Evolutionary conservation across 2,888 invertebrate genomes (phyloP).

Genomic region (Clistopyga incitator): DNA sequence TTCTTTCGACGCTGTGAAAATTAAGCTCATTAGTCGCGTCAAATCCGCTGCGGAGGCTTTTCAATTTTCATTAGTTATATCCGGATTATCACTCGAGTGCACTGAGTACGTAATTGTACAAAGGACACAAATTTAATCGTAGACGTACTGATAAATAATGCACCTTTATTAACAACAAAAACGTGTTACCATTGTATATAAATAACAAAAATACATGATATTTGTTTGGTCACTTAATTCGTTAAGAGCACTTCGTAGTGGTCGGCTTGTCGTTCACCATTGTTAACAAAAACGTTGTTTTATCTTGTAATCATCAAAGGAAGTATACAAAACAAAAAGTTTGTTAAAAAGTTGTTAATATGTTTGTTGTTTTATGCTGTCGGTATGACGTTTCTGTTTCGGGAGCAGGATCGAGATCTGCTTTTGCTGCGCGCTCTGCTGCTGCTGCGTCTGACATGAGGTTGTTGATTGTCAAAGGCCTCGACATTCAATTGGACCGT

Average conservation of each 20-base stretch:
- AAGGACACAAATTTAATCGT: not conserved
- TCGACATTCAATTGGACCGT: conserved; percentile 32
- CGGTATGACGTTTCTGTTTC: conserved; percentile 43
- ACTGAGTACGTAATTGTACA: not conserved
- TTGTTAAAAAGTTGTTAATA: not conserved
- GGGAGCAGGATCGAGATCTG: conserved; percentile 55
- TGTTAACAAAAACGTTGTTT: not conserved
- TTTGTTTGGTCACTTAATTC: too few relatives aligned
- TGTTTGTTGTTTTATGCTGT: conserved; percentile 38
- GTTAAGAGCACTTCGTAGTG: too few relatives aligned
- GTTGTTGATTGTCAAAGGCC: conserved; percentile 21
- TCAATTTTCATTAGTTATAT: not conserved
- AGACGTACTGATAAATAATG: not conserved
- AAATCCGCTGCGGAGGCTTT: not conserved
- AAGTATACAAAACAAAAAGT: not conserved
- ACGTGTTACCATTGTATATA: too few relatives aligned
- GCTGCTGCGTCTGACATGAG: not conserved
- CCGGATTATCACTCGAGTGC: too few relatives aligned
- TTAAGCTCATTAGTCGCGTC: not conserved
- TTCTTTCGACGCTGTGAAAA: not conserved
- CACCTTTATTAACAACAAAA: not conserved
- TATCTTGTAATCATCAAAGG: not conserved
- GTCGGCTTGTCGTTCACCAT: too few relatives aligned
- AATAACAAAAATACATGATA: too few relatives aligned
- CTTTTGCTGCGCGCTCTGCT: conserved; percentile 32